Evolutionary conservation across 1,140 invertebrate species (phyloP), one percentile per base, ranked within the genome.

Genomic region (Rhagoletis pomonella): DNA sequence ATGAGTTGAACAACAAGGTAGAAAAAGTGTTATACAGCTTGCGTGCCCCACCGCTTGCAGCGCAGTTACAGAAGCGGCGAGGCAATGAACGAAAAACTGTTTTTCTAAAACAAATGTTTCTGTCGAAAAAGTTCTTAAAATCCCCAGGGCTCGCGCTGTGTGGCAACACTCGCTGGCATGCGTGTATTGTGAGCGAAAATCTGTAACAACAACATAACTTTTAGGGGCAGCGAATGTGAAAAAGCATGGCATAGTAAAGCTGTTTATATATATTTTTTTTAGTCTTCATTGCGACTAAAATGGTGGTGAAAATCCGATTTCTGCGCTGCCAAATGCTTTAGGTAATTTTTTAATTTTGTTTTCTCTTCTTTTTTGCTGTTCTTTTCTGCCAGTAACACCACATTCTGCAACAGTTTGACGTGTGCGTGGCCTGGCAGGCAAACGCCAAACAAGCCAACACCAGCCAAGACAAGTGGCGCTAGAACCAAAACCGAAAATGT

Each of bases 41-140:
- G 47, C 42, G 44, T 3, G 5, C 73, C 42, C 55, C 44, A 81
- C 73, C 50, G n/a, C 42, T 73, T 73, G 69, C 69, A 42, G 44
- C 47, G 47, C 69, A 77, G 12, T 6, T 47, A n/a, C 44, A 77
- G 47, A 73, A 73, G 14, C 62, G 62, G 42, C 44, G 12, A 29
- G 29, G 29, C 29, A 29, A 29, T 29, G 47, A 81, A 81, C 29
- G 44, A 81, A 81, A 7, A 9, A 19, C 73, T 47, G 17, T 10
- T 81, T 81, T 55, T 81, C 73, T 81, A 81, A 81, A 55, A 81
- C 47, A 81, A 81, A 81, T 81, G 73, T 81, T 81, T 4, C 73
- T 81, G 73, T 55, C 73, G 73, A 81, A 81, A 81, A 81, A 81
- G 47, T 81, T 81, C 67, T 19, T 81, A 55, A 81, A 81, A 19